Evolutionary conservation across 2,888 invertebrate species (phyloP), one percentile per base, ranked within the genome.

Genomic region (Dermolepida albohirtum): DNA sequence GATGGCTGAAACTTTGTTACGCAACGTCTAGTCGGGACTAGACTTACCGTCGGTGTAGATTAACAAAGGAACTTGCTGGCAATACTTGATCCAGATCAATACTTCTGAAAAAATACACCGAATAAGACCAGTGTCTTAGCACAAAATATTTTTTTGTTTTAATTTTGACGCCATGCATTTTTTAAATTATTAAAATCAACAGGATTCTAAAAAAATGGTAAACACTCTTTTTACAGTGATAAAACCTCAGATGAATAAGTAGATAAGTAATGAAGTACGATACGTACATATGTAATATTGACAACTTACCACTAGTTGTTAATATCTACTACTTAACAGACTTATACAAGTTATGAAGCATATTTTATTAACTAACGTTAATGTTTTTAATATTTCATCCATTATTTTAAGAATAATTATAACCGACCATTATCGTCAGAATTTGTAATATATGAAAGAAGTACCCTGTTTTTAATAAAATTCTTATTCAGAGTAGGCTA

Each of bases 61-160:
- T 87, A 86, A 86, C 87, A 81, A 82, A 83, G 82, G 86, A 85
- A 88, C 86, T 86, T 86, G 87, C 80, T 79, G 81, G 82, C 80
- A 78, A 80, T 85, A 88, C 88, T 88, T 82, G 82, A 83, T 82
- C 87, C 88, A 87, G 87, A 87, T 86, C 87, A 86, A 87, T 86
- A 87, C 85, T 90, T 91, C 91, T 91, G 91, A 89, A 91, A 91
- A 91, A 90, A 91, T 89, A 89, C 85, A 90, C 89, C 90, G 89
- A 89, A 86, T 89, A 86, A 89, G 88, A 87, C 85, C 79, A 81
- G 75, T 77, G 68, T 57, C 59, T 66, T 57, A 76, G 22, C 22
- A 65, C 54, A 65, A 65, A 44, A 54, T 54, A 52, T 66, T 68
- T 64, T 64, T 70, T 75, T 70, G 64, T 70, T 63, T 69, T 57